Evolutionary conservation across 2,888 invertebrate species (phyloP).

Genomic region (Heliconius charithonia): DNA sequence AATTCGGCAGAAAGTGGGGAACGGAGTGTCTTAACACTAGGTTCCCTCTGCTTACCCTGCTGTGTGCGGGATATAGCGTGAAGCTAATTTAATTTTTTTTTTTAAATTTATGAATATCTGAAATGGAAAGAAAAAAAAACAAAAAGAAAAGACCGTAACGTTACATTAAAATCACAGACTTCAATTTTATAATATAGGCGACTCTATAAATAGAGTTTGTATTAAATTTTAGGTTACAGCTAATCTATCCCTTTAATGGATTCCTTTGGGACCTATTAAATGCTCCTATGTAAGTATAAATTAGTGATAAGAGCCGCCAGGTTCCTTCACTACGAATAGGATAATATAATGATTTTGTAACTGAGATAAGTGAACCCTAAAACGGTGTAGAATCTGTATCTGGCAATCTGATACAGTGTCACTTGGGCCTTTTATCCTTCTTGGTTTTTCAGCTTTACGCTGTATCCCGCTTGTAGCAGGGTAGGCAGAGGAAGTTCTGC

Average conservation of each 20-base stretch:
- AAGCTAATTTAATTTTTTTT: too few species aligned
- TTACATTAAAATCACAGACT: not conserved
- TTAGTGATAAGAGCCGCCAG: conserved; percentile 31
- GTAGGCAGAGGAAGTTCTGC: too few species aligned
- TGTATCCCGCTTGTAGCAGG: too few species aligned
- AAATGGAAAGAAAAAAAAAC: not conserved
- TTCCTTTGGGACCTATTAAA: conserved; percentile 58
- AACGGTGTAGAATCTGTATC: conserved; percentile 1
- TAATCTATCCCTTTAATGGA: conserved; percentile 62
- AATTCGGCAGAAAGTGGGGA: too few species aligned
- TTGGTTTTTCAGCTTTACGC: too few species aligned
- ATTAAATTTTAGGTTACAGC: conserved; percentile 36
- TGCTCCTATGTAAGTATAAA: conserved; percentile 40
- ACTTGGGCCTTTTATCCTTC: not conserved
- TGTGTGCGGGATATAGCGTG: too few species aligned
- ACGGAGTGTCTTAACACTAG: too few species aligned
- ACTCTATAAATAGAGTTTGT: conserved; percentile 7
- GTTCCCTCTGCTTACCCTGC: too few species aligned
- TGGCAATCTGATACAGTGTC: not conserved
- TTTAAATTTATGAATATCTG: too few species aligned
- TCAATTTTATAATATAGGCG: not conserved
- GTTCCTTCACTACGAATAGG: conserved; percentile 39
- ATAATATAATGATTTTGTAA: conserved; percentile 37
- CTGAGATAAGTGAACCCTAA: conserved; percentile 15
- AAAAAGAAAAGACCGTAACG: not conserved